phyloP scores from a whole-genome alignment of 2,797 vertebrate species.

The Brotula barbata region DNA sequence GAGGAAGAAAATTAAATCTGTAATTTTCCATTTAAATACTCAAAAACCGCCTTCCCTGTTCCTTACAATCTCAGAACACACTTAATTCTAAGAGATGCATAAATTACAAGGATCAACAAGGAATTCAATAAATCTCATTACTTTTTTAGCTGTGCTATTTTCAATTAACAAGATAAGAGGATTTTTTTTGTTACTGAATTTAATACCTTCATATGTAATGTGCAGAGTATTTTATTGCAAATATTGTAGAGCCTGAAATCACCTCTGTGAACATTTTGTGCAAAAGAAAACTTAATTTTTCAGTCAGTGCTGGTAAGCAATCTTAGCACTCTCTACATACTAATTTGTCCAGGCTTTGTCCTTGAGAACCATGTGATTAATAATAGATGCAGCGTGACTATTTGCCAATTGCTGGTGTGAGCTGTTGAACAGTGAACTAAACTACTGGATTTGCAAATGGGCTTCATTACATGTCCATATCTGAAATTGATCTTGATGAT shows the following conservation, averaged over 20 bases:
- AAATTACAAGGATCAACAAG: conserved; percentile 2
- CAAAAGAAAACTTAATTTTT: conserved; percentile 54
- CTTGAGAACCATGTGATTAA: conserved; percentile 73
- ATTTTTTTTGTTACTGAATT: conserved; percentile 40
- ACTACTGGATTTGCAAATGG: conserved; percentile 39
- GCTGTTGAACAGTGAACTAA: conserved; percentile 52
- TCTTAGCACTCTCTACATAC: conserved; percentile 66
- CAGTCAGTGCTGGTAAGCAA: conserved; percentile 70
- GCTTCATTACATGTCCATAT: conserved; percentile 30
- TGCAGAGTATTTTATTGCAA: conserved; percentile 36
- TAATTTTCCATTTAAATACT: conserved; percentile 5
- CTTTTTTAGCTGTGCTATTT: conserved; percentile 4
- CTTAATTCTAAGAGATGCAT: not conserved
- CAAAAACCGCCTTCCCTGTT: no score
- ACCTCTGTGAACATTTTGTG: conserved; percentile 38
- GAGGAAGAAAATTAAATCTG: not conserved
- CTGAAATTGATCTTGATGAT: conserved; percentile 28
- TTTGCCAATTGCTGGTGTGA: conserved; percentile 52
- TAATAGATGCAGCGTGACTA: conserved; percentile 75
- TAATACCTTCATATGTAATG: conserved; percentile 45
- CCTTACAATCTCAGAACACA: conserved; percentile 19
- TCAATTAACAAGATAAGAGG: conserved; percentile 34
- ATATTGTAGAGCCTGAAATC: conserved; percentile 30
- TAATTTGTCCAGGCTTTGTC: conserved; percentile 68
- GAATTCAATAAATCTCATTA: conserved; percentile 2